Evolutionary conservation across 2,797 vertebrate genomes (phyloP).

Genomic region (Astyanax mexicanus): DNA sequence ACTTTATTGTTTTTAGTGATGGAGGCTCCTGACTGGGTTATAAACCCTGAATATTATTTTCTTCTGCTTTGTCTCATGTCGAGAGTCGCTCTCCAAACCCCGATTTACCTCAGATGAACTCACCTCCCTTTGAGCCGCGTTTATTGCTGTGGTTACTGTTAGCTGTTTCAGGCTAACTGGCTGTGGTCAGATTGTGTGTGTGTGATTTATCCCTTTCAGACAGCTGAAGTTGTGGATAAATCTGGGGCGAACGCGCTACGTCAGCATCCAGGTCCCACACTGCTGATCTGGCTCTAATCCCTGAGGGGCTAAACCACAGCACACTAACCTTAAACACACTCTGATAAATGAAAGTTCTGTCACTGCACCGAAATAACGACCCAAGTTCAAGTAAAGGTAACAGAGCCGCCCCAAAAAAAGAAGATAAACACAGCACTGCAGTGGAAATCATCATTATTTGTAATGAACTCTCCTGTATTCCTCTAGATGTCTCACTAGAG

Average conservation of each 20-base stretch:
- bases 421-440: too few relatives aligned
- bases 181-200: background rate
- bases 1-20: too few relatives aligned
- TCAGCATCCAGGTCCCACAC: background rate
- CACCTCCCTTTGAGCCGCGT: background rate
- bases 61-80: background rate
- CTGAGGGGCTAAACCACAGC: background rate
- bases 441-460: too few relatives aligned
- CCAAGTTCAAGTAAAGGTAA: too few relatives aligned
- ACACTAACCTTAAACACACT: background rate
- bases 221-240: slow-evolving; percentile 19
- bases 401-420: too few relatives aligned
- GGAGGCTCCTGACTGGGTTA: background rate
- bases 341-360: too few relatives aligned
- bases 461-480: too few relatives aligned
- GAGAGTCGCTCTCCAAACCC: background rate
- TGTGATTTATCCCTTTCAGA: slow-evolving; percentile 19
- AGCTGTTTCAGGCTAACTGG: slow-evolving; percentile 8
- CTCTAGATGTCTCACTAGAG: too few relatives aligned
- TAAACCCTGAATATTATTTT: background rate
- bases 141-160: slow-evolving; percentile 1
- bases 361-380: too few relatives aligned
- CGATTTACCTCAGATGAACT: slow-evolving; percentile 15
- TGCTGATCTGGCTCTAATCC: background rate
- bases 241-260: background rate